phyloP scores from a whole-genome alignment of 2,888 invertebrate species.

The Diplazon laetatorius region DNA sequence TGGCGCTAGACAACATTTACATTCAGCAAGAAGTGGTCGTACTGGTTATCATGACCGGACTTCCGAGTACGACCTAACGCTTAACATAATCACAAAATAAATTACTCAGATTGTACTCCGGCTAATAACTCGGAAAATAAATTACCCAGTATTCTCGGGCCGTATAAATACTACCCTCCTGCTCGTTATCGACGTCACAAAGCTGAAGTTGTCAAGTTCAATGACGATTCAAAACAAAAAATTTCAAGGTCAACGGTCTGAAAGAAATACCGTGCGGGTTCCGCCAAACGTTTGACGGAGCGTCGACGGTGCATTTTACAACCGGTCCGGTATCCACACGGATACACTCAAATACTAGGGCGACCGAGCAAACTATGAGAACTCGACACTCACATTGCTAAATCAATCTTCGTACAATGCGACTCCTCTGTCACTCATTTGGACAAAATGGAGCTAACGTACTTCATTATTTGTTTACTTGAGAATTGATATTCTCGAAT shows the following conservation, averaged over 20 bases:
- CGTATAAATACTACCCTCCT: conserved; percentile 34
- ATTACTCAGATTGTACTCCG: background rate
- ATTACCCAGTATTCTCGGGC: conserved; percentile 33
- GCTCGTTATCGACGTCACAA: conserved; percentile 41
- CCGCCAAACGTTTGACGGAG: background rate
- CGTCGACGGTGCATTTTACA: background rate
- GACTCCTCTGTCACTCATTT: conserved; percentile 2
- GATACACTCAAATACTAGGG: background rate
- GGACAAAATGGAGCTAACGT: background rate
- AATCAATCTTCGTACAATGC: conserved; percentile 6
- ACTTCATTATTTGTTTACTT: background rate
- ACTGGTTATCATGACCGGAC: background rate
- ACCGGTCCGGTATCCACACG: background rate
- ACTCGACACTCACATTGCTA: background rate
- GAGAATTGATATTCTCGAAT: no score
- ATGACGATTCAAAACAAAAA: conserved; percentile 12
- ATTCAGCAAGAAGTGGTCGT: conserved; percentile 22
- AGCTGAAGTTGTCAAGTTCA: conserved; percentile 34
- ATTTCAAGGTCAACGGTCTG: conserved; percentile 3
- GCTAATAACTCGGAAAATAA: conserved; percentile 37
- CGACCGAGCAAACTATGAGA: background rate
- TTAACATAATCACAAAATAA: conserved; percentile 33
- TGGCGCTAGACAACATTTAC: background rate
- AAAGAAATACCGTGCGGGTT: background rate
- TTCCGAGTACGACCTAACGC: background rate